Evolutionary conservation across 1,140 invertebrate species (phyloP).

Genomic region (Dendroctonus valens): DNA sequence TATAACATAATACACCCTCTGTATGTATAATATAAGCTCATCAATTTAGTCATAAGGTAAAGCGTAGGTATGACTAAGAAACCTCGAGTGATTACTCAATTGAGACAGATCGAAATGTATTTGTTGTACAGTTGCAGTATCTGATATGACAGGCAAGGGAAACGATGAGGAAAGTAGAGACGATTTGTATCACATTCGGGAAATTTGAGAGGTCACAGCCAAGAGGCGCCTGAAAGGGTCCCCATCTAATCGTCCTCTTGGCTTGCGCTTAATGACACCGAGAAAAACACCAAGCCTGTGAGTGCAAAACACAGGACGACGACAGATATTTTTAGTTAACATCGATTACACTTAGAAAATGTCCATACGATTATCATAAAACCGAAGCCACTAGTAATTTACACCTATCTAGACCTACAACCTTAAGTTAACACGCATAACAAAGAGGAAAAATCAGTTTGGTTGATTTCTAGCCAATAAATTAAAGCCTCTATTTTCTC

Average conservation of each 20-base stretch:
- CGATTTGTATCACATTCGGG: conserved; percentile 5
- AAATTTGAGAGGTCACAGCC: conserved; percentile 6
- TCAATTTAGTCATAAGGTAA: conserved; percentile 8
- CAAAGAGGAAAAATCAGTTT: background rate
- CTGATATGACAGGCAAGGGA: background rate
- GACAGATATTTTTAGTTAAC: conserved; percentile 3
- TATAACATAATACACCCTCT: conserved; percentile 14
- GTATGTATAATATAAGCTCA: conserved; percentile 13
- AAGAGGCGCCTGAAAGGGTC: background rate
- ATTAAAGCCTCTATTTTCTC: background rate
- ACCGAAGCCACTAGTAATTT: too few species aligned
- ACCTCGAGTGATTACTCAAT: background rate
- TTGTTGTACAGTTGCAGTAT: conserved; percentile 2
- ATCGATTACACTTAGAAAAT: conserved; percentile 12
- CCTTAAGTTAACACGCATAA: too few species aligned
- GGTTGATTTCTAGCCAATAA: background rate
- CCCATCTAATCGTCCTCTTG: background rate
- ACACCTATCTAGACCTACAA: too few species aligned
- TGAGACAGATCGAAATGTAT: background rate
- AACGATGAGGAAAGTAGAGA: background rate
- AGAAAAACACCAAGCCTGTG: background rate
- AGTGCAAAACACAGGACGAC: background rate
- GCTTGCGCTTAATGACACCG: background rate
- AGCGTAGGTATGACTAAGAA: background rate
- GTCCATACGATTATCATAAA: background rate